A percentile compares a stretch with the other conserved stretches of the same genome.
These are phyloP conservation scores for Toxotes chatareus DNA, from an alignment of 2,113 vertebrate species.

Conservation along the genomic window DNA sequence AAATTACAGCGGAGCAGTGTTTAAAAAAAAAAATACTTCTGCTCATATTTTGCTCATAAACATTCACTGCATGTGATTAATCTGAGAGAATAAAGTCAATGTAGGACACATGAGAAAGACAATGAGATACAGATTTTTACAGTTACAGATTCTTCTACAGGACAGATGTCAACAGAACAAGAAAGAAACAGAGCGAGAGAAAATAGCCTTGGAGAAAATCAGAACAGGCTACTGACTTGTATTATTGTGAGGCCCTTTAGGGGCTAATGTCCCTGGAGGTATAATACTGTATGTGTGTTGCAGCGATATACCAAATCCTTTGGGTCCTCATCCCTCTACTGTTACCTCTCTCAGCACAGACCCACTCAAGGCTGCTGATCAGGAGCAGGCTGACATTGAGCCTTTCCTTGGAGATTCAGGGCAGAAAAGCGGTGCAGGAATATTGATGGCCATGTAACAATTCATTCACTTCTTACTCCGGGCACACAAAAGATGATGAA, in stretches of 20 bases:
- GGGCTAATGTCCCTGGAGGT: neutral
- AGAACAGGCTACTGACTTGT: slow-evolving; percentile 9
- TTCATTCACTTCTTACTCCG: slow-evolving; percentile 29
- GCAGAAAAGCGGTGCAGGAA: slow-evolving; percentile 19
- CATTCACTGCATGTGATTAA: neutral
- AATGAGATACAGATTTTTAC: neutral
- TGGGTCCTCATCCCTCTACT: slow-evolving; percentile 21
- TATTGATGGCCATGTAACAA: slow-evolving; percentile 34
- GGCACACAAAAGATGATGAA: slow-evolving; percentile 27
- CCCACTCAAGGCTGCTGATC: slow-evolving; percentile 40
- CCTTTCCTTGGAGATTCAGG: slow-evolving; percentile 15
- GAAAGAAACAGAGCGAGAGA: neutral
- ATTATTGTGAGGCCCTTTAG: slow-evolving; percentile 26
- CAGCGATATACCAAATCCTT: slow-evolving; percentile 15
- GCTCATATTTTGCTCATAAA: slow-evolving; percentile 4
- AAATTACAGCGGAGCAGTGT: neutral
- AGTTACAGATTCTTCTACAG: neutral
- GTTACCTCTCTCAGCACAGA: slow-evolving; percentile 40
- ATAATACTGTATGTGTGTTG: neutral
- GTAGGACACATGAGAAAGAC: neutral
- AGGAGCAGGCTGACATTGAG: slow-evolving; percentile 41
- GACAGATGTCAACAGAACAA: slow-evolving; percentile 20
- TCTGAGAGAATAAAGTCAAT: neutral
- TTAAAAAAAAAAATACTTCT: neutral
- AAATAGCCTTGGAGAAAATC: slow-evolving; percentile 21